Evolutionary conservation across 2,888 invertebrate species (phyloP).

Genomic region (Melinaea menophilus): DNA sequence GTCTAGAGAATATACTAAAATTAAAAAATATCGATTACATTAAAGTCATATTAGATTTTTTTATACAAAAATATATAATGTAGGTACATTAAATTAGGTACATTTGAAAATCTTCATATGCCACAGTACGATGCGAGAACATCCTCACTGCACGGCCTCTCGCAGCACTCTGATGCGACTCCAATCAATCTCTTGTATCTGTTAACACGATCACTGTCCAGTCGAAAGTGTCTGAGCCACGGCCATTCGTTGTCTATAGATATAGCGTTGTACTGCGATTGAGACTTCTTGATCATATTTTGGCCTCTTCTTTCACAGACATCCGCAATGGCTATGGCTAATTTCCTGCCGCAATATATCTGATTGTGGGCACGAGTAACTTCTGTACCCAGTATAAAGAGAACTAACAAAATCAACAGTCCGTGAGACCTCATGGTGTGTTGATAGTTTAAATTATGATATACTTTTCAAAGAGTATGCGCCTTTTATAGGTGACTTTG

Average conservation of each 20-base stretch:
- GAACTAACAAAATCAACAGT: slow-evolving; percentile 5
- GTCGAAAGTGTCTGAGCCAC: slow-evolving; percentile 4
- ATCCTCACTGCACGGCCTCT: slow-evolving; percentile 38
- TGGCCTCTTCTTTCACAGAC: slow-evolving; percentile 14
- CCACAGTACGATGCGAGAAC: slow-evolving; percentile 25
- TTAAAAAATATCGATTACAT: no score
- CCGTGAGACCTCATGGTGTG: slow-evolving; percentile 9
- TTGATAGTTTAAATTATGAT: background rate
- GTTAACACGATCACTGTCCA: slow-evolving; percentile 28
- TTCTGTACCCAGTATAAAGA: background rate
- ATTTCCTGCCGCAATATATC: slow-evolving; percentile 6
- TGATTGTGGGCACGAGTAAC: background rate
- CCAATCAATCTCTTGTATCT: slow-evolving; percentile 38
- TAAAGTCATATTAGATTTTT: no score
- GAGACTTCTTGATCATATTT: slow-evolving; percentile 8
- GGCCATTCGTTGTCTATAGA: background rate
- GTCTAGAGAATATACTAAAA: no score
- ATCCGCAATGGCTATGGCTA: slow-evolving; percentile 2
- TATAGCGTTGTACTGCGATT: background rate
- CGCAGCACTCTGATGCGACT: slow-evolving; percentile 44
- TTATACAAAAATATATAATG: no score
- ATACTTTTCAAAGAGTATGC: background rate
- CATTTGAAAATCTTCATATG: background rate
- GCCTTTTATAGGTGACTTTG: slow-evolving; percentile 14
- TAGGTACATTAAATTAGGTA: no score